Percentiles rank a stretch among this genome's conserved stretches.
Evolutionary conservation across 37 sponge, comb jelly and placozoan species (phyloP).

Genomic region (Eunapius fragilis): DNA sequence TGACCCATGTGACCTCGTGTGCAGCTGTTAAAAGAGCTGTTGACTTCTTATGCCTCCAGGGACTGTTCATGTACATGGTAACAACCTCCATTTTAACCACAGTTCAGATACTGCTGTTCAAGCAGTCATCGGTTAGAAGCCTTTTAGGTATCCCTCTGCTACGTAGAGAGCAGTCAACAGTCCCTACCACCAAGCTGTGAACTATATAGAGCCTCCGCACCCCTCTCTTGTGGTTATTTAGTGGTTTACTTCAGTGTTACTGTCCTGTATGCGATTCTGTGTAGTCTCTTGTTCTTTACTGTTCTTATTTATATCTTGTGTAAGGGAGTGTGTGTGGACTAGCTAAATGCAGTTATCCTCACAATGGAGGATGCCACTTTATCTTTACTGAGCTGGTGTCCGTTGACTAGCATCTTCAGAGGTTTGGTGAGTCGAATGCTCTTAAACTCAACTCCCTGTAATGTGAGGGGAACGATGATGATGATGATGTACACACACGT

Average conservation of each 20-base stretch:
- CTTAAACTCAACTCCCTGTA: conserved; percentile 19
- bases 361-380: conserved; percentile 47
- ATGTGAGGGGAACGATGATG: not conserved
- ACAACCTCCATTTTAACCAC: conserved; percentile 46
- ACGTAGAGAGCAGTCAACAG: conserved; percentile 4
- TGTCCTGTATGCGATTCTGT: too few species aligned
- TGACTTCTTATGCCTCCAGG: conserved; percentile 33
- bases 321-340: not conserved
- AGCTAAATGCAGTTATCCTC: conserved; percentile 44
- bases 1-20: conserved; percentile 11
- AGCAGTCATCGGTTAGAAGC: conserved; percentile 35
- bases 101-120: conserved; percentile 58
- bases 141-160: conserved; percentile 62
- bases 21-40: not conserved
- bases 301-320: too few species aligned
- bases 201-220: too few species aligned
- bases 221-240: too few species aligned
- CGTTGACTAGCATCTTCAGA: conserved; percentile 27
- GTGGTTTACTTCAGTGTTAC: too few species aligned
- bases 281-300: too few species aligned
- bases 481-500: too few species aligned
- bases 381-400: conserved; percentile 37
- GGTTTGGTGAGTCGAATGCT: conserved; percentile 38
- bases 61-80: conserved; percentile 79
- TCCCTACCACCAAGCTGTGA: not conserved